Evolutionary conservation across 2,888 invertebrate species (phyloP).

Genomic region (Rotaria magnacalcarata): DNA sequence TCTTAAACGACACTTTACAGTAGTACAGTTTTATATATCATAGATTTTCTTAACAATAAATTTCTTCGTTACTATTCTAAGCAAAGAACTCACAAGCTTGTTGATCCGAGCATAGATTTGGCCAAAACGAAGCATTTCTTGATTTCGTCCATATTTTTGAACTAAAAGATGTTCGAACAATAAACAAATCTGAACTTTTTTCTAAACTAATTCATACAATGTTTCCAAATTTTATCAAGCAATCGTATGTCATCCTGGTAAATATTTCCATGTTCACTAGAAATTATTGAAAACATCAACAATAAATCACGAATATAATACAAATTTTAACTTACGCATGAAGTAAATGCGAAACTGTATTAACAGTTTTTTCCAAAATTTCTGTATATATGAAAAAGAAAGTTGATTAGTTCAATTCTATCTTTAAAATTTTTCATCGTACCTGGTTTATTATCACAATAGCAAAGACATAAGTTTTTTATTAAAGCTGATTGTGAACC

Average conservation of each 20-base stretch:
- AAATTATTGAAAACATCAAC: neutral
- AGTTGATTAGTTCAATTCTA: neutral
- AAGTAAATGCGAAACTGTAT: constrained; percentile 13
- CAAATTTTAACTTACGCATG: neutral
- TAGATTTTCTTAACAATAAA: no score
- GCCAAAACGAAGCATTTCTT: constrained; percentile 32
- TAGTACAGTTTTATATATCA: no score
- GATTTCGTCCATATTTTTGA: constrained; percentile 36
- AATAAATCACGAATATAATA: neutral
- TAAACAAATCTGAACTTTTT: no score
- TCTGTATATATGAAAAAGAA: neutral
- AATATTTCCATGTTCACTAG: neutral
- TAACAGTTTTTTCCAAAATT: neutral
- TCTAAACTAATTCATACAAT: neutral
- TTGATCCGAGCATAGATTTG: neutral
- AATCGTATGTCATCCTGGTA: constrained; percentile 30
- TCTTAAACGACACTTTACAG: no score
- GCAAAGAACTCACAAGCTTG: neutral
- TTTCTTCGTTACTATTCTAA: no score
- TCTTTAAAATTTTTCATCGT: neutral
- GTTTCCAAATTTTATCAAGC: constrained; percentile 33
- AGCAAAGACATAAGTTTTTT: constrained; percentile 34
- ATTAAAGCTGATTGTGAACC: neutral
- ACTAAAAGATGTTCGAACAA: neutral
- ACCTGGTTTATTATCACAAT: constrained; percentile 35